Percentiles rank a stretch among this genome's conserved stretches.
phyloP scores from a whole-genome alignment of 2,113 vertebrate species.

The Aviceda subcristata region DNA sequence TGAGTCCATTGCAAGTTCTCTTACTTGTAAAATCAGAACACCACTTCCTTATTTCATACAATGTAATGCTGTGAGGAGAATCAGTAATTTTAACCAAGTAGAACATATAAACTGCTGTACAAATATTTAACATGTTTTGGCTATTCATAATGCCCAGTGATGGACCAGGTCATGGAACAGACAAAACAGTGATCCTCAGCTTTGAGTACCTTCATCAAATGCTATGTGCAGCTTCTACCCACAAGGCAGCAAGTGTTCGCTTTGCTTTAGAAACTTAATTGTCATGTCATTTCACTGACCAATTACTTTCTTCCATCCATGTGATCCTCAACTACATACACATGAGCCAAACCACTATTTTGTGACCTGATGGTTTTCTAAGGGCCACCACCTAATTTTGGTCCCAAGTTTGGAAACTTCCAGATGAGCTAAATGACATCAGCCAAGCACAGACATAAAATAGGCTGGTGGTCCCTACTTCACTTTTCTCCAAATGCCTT shows the following conservation, averaged over 20 bases:
- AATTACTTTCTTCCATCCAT: background rate
- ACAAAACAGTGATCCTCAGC: background rate
- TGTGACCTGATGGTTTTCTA: background rate
- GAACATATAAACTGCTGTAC: background rate
- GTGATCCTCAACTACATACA: background rate
- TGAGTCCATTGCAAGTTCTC: background rate
- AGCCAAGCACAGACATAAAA: background rate
- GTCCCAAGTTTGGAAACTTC: background rate
- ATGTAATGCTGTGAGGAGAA: background rate
- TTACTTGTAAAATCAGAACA: background rate
- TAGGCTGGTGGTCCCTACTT: background rate
- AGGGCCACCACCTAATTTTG: background rate
- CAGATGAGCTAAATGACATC: background rate
- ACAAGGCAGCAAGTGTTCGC: background rate
- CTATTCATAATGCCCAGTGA: background rate
- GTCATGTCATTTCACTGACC: background rate
- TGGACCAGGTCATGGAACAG: background rate
- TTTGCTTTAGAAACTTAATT: background rate
- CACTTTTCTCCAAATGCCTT: background rate
- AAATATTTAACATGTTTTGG: background rate
- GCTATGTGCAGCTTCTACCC: background rate
- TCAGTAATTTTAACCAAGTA: background rate
- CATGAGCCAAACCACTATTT: background rate
- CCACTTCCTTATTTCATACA: background rate
- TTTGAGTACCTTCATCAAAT: background rate